Evolutionary conservation across 37 sponge, comb jelly and placozoan species (phyloP).

Genomic region (Cliona cf. orientalis): DNA sequence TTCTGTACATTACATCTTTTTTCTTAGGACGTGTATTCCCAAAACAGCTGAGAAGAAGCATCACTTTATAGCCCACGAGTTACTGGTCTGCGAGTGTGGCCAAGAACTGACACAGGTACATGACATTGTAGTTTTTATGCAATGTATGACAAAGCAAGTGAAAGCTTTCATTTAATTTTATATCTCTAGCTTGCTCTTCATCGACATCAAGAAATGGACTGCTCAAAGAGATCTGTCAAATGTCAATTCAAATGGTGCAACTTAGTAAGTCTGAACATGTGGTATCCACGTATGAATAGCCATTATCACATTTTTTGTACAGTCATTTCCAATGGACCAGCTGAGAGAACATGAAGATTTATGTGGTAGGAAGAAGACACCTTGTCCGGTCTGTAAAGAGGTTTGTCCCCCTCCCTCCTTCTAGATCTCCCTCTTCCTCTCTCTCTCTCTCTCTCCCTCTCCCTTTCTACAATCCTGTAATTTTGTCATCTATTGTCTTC

Average conservation of each 20-base stretch:
- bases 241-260: constrained; percentile 80
- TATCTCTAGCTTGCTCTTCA: constrained; percentile 46
- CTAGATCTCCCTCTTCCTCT: too few relatives aligned
- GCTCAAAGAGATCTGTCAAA: constrained; percentile 52
- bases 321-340: constrained; percentile 77
- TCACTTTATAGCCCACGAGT: constrained; percentile 56
- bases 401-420: constrained; percentile 1
- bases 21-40: constrained; percentile 52
- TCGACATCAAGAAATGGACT: constrained; percentile 52
- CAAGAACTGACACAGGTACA: constrained; percentile 53
- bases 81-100: constrained; percentile 66
- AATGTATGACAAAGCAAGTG: too few relatives aligned
- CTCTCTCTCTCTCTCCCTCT: too few relatives aligned
- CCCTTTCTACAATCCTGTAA: background rate
- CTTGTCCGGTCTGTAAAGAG: constrained; percentile 58
- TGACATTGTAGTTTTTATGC: background rate
- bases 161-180: too few relatives aligned
- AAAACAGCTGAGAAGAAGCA: constrained; percentile 68
- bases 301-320: too few relatives aligned
- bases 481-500: background rate
- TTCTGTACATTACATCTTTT: background rate
- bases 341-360: constrained; percentile 57
- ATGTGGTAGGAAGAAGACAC: constrained; percentile 57
- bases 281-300: background rate
- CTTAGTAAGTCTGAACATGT: constrained; percentile 53